Percentiles rank a stretch among this genome's conserved stretches.
phyloP scores from a whole-genome alignment of 2,888 invertebrate species.

The Drosophila heteroneura region DNA sequence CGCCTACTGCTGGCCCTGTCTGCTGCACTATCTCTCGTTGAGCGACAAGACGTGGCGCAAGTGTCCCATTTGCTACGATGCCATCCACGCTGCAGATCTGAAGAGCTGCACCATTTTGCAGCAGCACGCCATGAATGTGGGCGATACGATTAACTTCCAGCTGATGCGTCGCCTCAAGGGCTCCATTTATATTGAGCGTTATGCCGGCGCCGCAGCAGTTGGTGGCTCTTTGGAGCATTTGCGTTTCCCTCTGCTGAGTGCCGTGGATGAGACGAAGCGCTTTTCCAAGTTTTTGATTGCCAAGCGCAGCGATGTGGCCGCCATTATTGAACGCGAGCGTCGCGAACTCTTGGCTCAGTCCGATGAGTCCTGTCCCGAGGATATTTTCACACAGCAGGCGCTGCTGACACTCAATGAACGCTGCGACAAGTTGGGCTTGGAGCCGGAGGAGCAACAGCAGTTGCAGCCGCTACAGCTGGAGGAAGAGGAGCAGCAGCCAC shows the following conservation, averaged over 20 bases:
- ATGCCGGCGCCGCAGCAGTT: constrained; percentile 30
- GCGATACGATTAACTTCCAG: constrained; percentile 91
- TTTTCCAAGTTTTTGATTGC: constrained; percentile 92
- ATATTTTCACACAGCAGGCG: constrained; percentile 94
- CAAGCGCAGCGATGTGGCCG: constrained; percentile 88
- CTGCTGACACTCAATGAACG: constrained; percentile 88
- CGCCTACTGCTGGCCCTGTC: constrained; percentile 98
- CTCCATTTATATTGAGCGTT: constrained; percentile 83
- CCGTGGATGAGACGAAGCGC: constrained; percentile 82
- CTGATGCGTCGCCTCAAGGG: constrained; percentile 94
- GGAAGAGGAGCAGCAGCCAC: constrained; percentile 17
- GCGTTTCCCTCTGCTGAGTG: constrained; percentile 86
- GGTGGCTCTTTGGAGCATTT: constrained; percentile 43
- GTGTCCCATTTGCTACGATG: constrained; percentile 97
- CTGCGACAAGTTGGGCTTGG: constrained; percentile 66
- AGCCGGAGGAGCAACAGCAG: constrained; percentile 51
- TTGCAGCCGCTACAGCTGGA: constrained; percentile 8
- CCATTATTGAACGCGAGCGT: constrained; percentile 91
- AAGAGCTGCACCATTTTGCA: constrained; percentile 89
- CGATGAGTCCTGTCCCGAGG: constrained; percentile 92
- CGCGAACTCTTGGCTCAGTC: constrained; percentile 89
- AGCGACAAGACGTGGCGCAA: constrained; percentile 93
- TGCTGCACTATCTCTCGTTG: constrained; percentile 95
- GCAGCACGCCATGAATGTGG: constrained; percentile 85
- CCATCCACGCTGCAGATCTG: constrained; percentile 92